phyloP scores from a whole-genome alignment of 2,113 vertebrate genomes.

The Geococcyx californianus region DNA sequence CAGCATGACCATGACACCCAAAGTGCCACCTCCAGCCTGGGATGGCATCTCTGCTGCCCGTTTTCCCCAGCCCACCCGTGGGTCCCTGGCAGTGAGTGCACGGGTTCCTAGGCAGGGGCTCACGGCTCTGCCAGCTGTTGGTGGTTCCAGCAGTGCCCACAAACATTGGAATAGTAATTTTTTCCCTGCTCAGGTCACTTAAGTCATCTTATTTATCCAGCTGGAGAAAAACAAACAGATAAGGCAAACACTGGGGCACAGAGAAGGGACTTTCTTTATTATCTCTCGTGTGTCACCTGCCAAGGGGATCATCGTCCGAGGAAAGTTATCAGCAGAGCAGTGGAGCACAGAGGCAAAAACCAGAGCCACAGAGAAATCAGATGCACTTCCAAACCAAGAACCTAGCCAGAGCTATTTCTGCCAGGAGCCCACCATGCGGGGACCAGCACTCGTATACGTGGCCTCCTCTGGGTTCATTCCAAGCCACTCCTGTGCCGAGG shows the following conservation, averaged over 20 bases:
- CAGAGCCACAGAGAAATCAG: neutral
- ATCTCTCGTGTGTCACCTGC: neutral
- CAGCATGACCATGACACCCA: neutral
- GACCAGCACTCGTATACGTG: no score
- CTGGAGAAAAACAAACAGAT: neutral
- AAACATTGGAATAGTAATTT: neutral
- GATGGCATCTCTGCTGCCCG: neutral
- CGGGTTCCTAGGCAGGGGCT: neutral
- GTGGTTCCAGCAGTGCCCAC: no score
- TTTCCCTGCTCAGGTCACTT: neutral
- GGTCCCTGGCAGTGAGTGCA: neutral
- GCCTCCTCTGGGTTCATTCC: no score
- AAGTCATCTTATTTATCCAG: neutral
- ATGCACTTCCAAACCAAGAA: neutral
- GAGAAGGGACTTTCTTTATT: neutral
- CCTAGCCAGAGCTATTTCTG: neutral
- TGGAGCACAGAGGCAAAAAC: neutral
- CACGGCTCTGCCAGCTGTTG: neutral
- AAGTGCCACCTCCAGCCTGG: neutral
- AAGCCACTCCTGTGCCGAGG: no score
- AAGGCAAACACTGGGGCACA: neutral
- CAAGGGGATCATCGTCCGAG: neutral
- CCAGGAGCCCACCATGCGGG: fast-evolving
- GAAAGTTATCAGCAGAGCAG: neutral
- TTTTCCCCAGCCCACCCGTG: neutral